Conservation (phyloP, 2,797 vertebrate genomes). For the Sebastes trivittatus region DNA sequence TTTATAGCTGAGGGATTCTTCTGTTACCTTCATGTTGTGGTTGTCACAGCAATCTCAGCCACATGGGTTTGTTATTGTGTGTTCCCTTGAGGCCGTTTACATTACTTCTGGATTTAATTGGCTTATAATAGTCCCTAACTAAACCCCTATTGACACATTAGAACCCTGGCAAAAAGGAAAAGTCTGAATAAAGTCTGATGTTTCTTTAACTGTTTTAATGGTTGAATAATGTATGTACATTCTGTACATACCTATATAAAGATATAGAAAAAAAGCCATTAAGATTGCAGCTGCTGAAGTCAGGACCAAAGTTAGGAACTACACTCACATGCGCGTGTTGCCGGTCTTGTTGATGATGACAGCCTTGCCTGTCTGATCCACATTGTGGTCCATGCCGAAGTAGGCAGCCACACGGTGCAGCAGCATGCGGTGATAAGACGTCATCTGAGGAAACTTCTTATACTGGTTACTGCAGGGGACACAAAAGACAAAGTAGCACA, state of each 20-base stretch:
- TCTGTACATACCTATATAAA: not conserved
- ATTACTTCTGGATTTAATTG: not conserved
- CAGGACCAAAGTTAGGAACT: not conserved
- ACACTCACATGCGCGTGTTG: slow-evolving; percentile 95
- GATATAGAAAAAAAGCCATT: not conserved
- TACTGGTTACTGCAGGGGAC: slow-evolving; percentile 91
- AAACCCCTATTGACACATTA: not conserved
- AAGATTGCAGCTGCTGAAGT: not conserved
- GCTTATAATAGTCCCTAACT: not conserved
- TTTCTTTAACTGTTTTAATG: not conserved
- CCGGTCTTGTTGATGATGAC: slow-evolving; percentile 99
- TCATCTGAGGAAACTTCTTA: slow-evolving; percentile 99
- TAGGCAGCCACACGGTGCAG: slow-evolving; percentile 98
- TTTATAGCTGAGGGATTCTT: not conserved
- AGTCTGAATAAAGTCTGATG: not conserved
- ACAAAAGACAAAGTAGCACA: not conserved
- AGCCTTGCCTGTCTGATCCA: slow-evolving; percentile 98
- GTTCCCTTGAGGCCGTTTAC: not conserved
- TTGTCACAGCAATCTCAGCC: not conserved
- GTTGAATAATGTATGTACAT: not conserved
- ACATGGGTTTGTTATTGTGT: not conserved
- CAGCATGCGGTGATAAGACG: slow-evolving; percentile 98
- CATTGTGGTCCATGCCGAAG: slow-evolving; percentile 99
- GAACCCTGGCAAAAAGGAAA: not conserved
- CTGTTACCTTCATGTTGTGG: not conserved